A percentile compares a stretch with the other conserved stretches of the same genome.
These are phyloP conservation scores for human DNA, from an alignment of 2,113 vertebrate species.

Conservation along the genomic window GRCh38 chr5:141119501-141120000, in stretches of 20 bases:
- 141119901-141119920: slow-evolving; percentile 6
- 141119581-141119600: background rate
- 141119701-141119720: background rate
- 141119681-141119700: slow-evolving; percentile 23
- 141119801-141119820: background rate
- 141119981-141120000: slow-evolving; percentile 11
- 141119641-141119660: background rate
- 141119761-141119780: background rate
- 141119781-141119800: background rate
- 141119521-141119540: background rate
- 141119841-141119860: background rate
- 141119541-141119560: background rate
- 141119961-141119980: background rate
- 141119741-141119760: background rate
- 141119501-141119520: background rate
- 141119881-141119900: background rate
- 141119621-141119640: background rate
- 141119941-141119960: background rate
- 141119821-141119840: background rate
- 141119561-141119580: background rate
- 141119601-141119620: background rate
- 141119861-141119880: background rate
- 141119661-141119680: background rate
- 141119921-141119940: background rate
- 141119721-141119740: background rate